Conservation (phyloP, 1,140 invertebrate genomes). For the Ostrea denselamellosa region DNA sequence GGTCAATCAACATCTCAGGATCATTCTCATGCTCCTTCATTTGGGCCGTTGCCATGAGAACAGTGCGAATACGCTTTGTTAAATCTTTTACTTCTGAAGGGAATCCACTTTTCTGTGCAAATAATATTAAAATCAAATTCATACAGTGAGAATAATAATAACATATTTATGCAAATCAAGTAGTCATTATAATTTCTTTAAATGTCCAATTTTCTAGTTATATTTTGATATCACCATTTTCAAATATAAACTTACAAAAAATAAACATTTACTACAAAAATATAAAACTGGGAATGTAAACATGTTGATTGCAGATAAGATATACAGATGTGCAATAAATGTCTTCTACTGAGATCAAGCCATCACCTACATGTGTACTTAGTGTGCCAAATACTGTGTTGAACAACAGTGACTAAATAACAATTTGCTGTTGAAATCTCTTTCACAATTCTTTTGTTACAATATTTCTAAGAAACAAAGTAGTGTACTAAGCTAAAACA, state of each 20-base stretch:
- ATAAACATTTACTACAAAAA: neutral
- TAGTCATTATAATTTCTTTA: no score
- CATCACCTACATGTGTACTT: neutral
- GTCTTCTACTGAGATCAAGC: neutral
- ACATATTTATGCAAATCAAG: neutral
- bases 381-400: neutral
- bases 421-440: neutral
- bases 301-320: neutral
- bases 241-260: neutral
- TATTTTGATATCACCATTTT: no score
- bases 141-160: neutral
- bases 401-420: slow-evolving; percentile 20
- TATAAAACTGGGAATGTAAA: neutral
- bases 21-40: slow-evolving; percentile 93
- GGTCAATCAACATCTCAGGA: slow-evolving; percentile 93
- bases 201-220: no score
- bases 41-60: slow-evolving; percentile 94
- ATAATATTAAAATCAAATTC: neutral
- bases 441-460: neutral
- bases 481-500: neutral
- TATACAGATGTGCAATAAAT: slow-evolving; percentile 21
- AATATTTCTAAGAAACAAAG: neutral
- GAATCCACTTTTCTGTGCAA: slow-evolving; percentile 81
- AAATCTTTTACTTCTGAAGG: slow-evolving; percentile 94
- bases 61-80: slow-evolving; percentile 93